Conservation (phyloP, 2,888 invertebrate genomes). For the Protodeltote pygarga region DNA sequence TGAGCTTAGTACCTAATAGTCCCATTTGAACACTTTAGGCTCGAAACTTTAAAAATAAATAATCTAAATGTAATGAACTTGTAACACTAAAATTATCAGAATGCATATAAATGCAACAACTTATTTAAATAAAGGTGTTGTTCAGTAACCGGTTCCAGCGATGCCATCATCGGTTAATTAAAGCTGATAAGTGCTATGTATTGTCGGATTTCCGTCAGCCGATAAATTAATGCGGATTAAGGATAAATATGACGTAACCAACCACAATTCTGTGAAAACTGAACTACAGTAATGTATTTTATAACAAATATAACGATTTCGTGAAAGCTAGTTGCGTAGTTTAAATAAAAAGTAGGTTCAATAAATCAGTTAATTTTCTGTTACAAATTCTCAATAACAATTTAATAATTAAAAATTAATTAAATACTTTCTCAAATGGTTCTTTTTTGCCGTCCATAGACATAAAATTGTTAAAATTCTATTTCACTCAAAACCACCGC, state of each 20-base stretch:
- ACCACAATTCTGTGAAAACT: too few relatives aligned
- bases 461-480: not conserved
- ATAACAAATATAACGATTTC: not conserved
- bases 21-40: too few relatives aligned
- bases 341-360: too few relatives aligned
- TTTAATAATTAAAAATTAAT: too few relatives aligned
- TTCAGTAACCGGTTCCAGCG: constrained; percentile 30
- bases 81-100: constrained; percentile 16
- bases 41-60: too few relatives aligned
- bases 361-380: too few relatives aligned
- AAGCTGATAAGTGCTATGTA: constrained; percentile 20
- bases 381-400: too few relatives aligned
- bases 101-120: constrained; percentile 24
- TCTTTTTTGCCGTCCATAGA: not conserved
- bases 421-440: too few relatives aligned
- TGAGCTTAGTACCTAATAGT: too few relatives aligned
- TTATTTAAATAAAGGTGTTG: constrained; percentile 19
- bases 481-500: too few relatives aligned
- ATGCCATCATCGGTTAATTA: constrained; percentile 38
- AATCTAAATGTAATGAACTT: not conserved
- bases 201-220: constrained; percentile 21
- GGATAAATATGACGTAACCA: constrained; percentile 8
- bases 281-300: not conserved
- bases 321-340: too few relatives aligned
- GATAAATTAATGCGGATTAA: not conserved